Percentiles rank a stretch among this genome's conserved stretches.
Conservation (phyloP, 2,797 vertebrate species). For the Anabacerthia variegaticeps region DNA sequence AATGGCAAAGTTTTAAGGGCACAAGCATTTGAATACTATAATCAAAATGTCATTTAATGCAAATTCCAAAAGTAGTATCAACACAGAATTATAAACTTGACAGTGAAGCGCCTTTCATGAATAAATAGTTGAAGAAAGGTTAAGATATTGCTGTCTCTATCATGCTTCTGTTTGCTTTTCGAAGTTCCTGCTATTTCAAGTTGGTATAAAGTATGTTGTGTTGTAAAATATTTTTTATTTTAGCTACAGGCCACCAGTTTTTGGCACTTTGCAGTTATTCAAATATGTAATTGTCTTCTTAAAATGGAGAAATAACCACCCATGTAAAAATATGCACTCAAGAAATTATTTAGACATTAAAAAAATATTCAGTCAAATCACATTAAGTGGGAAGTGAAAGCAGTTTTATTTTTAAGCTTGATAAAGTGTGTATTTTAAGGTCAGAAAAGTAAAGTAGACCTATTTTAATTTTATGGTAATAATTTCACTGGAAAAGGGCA, state of each 20-base stretch:
- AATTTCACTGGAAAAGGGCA: background rate
- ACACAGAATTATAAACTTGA: conserved; percentile 67
- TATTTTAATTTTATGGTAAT: background rate
- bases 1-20: conserved; percentile 68
- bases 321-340: background rate
- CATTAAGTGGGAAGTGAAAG: background rate
- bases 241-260: background rate
- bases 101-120: conserved; percentile 44
- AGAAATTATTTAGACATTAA: background rate
- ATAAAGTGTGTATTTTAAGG: background rate
- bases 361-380: background rate
- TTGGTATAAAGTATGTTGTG: background rate
- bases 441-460: background rate
- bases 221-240: background rate
- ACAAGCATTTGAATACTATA: conserved; percentile 67
- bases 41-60: conserved; percentile 76
- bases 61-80: conserved; percentile 65
- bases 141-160: conserved; percentile 17
- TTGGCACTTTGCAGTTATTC: background rate
- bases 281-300: background rate
- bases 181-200: background rate
- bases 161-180: background rate
- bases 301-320: background rate
- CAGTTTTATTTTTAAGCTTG: background rate
- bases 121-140: conserved; percentile 68